A percentile compares a stretch with the other conserved stretches of the same genome.
phyloP scores from a whole-genome alignment of 2,113 vertebrate species.

The Pomatorhinus ruficollis region DNA sequence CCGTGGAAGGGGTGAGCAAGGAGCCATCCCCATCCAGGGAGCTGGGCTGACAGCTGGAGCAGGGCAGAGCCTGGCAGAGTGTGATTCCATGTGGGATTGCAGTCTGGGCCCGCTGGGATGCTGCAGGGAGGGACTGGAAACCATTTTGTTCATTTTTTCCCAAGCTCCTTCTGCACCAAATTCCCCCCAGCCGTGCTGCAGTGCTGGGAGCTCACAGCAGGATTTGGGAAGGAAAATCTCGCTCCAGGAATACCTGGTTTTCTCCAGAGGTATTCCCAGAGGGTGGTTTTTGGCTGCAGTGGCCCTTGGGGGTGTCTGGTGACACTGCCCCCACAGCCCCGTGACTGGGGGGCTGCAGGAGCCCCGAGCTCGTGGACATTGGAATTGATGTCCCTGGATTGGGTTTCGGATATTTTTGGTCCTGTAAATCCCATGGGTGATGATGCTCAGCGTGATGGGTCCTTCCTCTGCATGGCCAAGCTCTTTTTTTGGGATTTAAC shows the following conservation, averaged over 20 bases:
- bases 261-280: background rate
- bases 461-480: background rate
- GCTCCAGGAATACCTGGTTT: fast-evolving
- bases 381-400: background rate
- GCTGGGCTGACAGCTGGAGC: background rate
- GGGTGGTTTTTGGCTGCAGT: background rate
- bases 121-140: background rate
- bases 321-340: fast-evolving
- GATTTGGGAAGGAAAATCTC: background rate
- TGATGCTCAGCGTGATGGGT: fast-evolving
- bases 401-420: constrained; percentile 9
- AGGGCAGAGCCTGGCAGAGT: background rate
- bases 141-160: background rate
- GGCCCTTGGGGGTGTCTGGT: background rate
- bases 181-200: fast-evolving
- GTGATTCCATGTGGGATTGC: background rate
- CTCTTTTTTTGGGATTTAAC: background rate
- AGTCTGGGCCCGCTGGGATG: background rate
- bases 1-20: background rate
- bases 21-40: background rate
- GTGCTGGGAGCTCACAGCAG: background rate
- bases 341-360: background rate
- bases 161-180: background rate
- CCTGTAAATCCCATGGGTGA: background rate
- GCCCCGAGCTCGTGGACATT: fast-evolving